These are phyloP conservation scores for Oryzias melastigma DNA, from an alignment of 2,113 vertebrate species.

Conservation along the genomic window DNA sequence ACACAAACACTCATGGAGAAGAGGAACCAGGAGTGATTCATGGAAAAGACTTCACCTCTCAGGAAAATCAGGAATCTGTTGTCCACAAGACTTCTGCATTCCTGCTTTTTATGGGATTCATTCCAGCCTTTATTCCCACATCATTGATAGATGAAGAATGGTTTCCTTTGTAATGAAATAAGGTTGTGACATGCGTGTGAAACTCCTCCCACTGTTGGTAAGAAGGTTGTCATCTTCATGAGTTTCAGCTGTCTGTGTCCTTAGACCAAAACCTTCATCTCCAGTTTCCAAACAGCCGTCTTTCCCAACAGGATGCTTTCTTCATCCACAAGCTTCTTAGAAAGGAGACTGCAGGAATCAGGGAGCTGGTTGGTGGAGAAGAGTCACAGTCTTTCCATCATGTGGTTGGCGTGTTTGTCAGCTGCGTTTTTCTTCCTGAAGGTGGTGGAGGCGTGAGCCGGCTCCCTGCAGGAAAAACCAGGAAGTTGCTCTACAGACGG, in stretches of 20 bases:
- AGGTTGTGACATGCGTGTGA: not conserved
- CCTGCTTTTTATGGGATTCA: too few relatives aligned
- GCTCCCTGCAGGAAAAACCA: slow-evolving; percentile 22
- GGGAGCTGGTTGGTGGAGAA: not conserved
- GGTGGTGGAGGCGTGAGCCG: slow-evolving; percentile 6
- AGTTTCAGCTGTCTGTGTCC: slow-evolving; percentile 51
- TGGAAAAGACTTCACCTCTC: slow-evolving; percentile 2
- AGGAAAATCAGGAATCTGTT: too few relatives aligned
- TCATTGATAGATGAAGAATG: too few relatives aligned
- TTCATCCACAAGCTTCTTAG: slow-evolving; percentile 27
- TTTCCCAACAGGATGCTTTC: slow-evolving; percentile 50
- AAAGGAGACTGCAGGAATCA: slow-evolving; percentile 2
- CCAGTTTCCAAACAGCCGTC: slow-evolving; percentile 19
- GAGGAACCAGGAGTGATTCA: slow-evolving; percentile 26
- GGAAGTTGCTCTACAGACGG: slow-evolving; percentile 62
- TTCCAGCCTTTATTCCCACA: too few relatives aligned
- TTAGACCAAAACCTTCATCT: slow-evolving; percentile 32
- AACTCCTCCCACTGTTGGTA: slow-evolving; percentile 22
- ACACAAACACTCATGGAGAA: slow-evolving; percentile 1
- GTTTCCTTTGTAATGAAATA: too few relatives aligned
- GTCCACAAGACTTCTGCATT: too few relatives aligned
- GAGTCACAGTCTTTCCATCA: too few relatives aligned
- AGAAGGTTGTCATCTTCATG: slow-evolving; percentile 22
- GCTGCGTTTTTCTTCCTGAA: slow-evolving; percentile 14
- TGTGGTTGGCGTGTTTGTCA: not conserved